These are phyloP conservation scores for Saturnia pavonia DNA, from an alignment of 2,888 invertebrate species.

Conservation along the genomic window DNA sequence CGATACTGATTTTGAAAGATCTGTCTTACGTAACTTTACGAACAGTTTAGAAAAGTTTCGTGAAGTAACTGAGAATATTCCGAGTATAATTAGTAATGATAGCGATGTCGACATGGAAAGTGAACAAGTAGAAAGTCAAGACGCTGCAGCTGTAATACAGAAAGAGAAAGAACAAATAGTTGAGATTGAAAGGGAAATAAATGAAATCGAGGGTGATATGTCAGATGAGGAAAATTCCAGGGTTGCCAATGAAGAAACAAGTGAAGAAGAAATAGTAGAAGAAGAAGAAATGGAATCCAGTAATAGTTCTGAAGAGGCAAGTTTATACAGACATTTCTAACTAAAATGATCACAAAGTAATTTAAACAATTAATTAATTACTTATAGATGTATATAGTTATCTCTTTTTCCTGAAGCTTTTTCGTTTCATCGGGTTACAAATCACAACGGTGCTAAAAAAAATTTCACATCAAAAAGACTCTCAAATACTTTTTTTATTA, in stretches of 20 bases:
- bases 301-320: constrained; percentile 35
- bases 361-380: too few relatives aligned
- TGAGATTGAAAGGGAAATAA: constrained; percentile 72
- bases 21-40: constrained; percentile 55
- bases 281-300: constrained; percentile 32
- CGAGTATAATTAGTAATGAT: constrained; percentile 68
- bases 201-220: constrained; percentile 69
- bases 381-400: too few relatives aligned
- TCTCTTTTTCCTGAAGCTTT: too few relatives aligned
- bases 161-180: constrained; percentile 68
- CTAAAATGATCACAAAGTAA: neutral
- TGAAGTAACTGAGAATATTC: constrained; percentile 38
- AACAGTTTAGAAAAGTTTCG: constrained; percentile 51
- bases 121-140: constrained; percentile 31
- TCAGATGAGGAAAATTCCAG: constrained; percentile 44
- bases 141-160: constrained; percentile 48
- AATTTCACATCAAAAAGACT: too few relatives aligned
- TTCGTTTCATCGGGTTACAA: too few relatives aligned
- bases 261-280: constrained; percentile 31
- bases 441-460: too few relatives aligned
- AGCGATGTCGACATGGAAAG: constrained; percentile 62
- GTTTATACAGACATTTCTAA: constrained; percentile 5
- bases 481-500: too few relatives aligned
- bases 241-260: constrained; percentile 26
- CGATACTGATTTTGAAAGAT: constrained; percentile 56